Evolutionary conservation across 1,140 invertebrate species (phyloP), one percentile per base, ranked within the genome.

Genomic region (Zaprionus inermis): DNA sequence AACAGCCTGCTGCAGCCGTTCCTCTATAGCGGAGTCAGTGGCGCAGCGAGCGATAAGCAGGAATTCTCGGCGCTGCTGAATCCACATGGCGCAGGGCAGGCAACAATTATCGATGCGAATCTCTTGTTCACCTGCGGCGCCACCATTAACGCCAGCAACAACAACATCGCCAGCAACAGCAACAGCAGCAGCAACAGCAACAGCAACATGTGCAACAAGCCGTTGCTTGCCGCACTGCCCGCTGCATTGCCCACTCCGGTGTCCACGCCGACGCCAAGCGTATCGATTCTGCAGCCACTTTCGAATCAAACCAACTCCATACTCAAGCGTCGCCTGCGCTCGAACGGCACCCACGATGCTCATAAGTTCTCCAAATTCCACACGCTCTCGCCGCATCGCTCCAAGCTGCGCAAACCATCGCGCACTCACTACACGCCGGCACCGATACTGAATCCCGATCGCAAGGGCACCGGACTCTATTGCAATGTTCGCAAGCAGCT

Each of bases 361-460:
- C 83, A 91, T 56, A 90, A 86, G 46, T 79, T 85, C 41, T 91
- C 91, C 41, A 92, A 92, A 74, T 92, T 92, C 72, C 93, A 94
- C 32, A 91, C 85, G 1, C 79, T 91, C 4, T 91, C 90, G 16
- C 90, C 90, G 20, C 90, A 90, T 32, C 95, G 95, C 12, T 96
- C 94, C 14, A 93, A 94, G 69, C 73, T 95, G 57, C 93, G 94
- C 49, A 93, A 93, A 41, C 93, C 94, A 5, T 94, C 93, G 16
- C 93, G 94, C 41, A 93, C 95, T 9, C 95, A 95, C 54, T 98
- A 98, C 89, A 99, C 98, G 0, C 98, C 98, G 2, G 96, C 97
- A 32, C 98, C 98, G 0, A 98, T 99, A 80, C 93, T 99, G 12
- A 97, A 97, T 90, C 98, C 98, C 0, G 96, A 97, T 52, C 94